phyloP scores from a whole-genome alignment of 2,797 vertebrate genomes.

The Pogoniulus pusillus region DNA sequence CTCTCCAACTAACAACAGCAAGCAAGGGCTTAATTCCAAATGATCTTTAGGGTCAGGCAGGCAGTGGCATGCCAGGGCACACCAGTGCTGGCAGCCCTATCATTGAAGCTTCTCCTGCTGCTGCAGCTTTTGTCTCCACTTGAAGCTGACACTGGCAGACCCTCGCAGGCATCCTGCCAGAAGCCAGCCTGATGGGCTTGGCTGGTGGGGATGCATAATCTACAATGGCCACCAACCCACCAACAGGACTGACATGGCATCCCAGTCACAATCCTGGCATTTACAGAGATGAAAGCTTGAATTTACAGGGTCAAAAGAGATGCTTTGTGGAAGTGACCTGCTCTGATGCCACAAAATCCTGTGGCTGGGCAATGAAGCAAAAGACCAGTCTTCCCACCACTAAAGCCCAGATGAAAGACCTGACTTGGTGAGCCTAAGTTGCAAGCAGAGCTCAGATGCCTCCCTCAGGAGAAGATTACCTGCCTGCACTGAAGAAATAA shows the following conservation, averaged over 20 bases:
- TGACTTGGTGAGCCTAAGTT: not conserved
- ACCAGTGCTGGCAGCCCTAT: accelerated
- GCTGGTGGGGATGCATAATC: not conserved
- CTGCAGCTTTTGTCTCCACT: not conserved
- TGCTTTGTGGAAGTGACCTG: not conserved
- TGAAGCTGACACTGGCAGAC: not conserved
- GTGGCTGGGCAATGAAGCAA: not conserved
- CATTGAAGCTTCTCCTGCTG: accelerated
- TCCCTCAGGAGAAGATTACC: not conserved
- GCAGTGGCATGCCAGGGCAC: not conserved
- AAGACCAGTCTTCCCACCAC: not conserved
- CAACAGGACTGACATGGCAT: accelerated
- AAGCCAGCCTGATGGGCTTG: accelerated
- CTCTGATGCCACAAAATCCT: not conserved
- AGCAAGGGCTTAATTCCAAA: not conserved
- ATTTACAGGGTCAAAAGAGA: not conserved
- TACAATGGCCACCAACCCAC: not conserved
- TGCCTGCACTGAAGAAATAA: not conserved
- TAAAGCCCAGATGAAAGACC: not conserved
- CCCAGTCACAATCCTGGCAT: not conserved
- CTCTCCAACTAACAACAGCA: not conserved
- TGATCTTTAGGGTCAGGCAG: not conserved
- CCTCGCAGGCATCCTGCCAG: not conserved
- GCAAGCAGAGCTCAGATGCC: not conserved
- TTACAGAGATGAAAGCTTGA: not conserved